These are phyloP conservation scores for Aradophagus sp. DNA, from an alignment of 1,140 invertebrate species.

Conservation along the genomic window DNA sequence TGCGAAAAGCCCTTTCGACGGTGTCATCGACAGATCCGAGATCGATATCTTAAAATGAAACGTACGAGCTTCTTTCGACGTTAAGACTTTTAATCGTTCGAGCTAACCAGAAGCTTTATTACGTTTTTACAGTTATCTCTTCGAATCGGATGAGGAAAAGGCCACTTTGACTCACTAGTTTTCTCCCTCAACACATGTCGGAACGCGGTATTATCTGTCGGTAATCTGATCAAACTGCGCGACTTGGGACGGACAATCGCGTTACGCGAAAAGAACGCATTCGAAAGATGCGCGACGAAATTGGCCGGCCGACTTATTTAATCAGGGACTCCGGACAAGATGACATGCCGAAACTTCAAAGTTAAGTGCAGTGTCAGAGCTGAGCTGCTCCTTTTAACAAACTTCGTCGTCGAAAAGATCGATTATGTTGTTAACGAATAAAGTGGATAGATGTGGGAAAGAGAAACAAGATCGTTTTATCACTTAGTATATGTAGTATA, in stretches of 20 bases:
- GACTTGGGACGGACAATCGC: slow-evolving; percentile 54
- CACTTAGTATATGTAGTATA: too few species aligned
- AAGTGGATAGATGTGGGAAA: too few species aligned
- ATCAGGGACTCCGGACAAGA: slow-evolving; percentile 7
- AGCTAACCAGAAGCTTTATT: slow-evolving; percentile 59
- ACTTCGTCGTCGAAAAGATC: too few species aligned
- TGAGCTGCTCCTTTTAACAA: too few species aligned
- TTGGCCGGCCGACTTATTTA: slow-evolving; percentile 29
- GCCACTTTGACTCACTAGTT: slow-evolving; percentile 34
- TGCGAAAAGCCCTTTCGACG: slow-evolving; percentile 21
- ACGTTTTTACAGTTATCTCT: slow-evolving; percentile 52
- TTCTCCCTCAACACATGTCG: slow-evolving; percentile 41
- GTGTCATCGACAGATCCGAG: slow-evolving; percentile 42
- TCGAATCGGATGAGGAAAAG: slow-evolving; percentile 32
- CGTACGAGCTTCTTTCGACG: slow-evolving; percentile 11
- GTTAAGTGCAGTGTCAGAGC: slow-evolving; percentile 9
- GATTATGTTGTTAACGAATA: too few species aligned
- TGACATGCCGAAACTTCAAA: slow-evolving; percentile 13
- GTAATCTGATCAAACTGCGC: slow-evolving; percentile 58
- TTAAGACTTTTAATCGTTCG: slow-evolving; percentile 46
- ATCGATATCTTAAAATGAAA: slow-evolving; percentile 39
- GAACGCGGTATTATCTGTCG: slow-evolving; percentile 43
- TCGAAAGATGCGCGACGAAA: slow-evolving; percentile 31
- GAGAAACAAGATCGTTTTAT: too few species aligned
- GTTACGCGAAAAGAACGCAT: slow-evolving; percentile 47